Percentiles rank a stretch among this genome's conserved stretches.
phyloP scores from a whole-genome alignment of 2,113 vertebrate genomes.

The Talpa occidentalis region DNA sequence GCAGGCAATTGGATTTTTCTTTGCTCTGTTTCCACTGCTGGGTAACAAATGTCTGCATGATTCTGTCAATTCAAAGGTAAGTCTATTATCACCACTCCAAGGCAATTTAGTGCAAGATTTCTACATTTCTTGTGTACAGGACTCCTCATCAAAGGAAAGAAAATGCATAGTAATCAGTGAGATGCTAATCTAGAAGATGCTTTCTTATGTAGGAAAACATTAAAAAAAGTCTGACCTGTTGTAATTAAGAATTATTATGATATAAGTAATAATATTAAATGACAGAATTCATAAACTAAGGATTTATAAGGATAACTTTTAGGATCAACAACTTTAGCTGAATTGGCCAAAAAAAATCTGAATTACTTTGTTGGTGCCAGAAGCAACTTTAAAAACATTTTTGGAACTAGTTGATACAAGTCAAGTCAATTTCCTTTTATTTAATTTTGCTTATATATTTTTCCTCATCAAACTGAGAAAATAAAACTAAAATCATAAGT shows the following conservation, averaged over 20 bases:
- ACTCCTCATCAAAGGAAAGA: neutral
- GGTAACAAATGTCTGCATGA: conserved; percentile 96
- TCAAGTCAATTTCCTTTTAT: neutral
- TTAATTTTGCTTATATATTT: neutral
- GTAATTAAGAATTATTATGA: neutral
- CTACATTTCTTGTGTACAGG: neutral
- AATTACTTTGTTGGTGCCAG: neutral
- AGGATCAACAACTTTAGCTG: neutral
- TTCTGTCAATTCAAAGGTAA: conserved; percentile 84
- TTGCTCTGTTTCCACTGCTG: conserved; percentile 95
- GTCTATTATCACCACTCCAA: conserved; percentile 16
- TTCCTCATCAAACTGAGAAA: conserved; percentile 28
- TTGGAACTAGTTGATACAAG: neutral
- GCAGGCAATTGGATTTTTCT: conserved; percentile 91
- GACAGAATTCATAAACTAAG: neutral
- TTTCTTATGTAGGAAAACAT: neutral
- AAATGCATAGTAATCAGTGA: neutral
- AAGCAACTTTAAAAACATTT: neutral
- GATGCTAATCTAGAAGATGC: neutral
- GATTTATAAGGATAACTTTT: neutral
- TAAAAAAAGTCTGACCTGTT: neutral
- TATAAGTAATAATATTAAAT: neutral
- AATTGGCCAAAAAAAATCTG: neutral
- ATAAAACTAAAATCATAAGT: neutral
- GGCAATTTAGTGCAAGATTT: neutral